Evolutionary conservation across 1,140 invertebrate genomes (phyloP).

Genomic region (Drosophila bocqueti): DNA sequence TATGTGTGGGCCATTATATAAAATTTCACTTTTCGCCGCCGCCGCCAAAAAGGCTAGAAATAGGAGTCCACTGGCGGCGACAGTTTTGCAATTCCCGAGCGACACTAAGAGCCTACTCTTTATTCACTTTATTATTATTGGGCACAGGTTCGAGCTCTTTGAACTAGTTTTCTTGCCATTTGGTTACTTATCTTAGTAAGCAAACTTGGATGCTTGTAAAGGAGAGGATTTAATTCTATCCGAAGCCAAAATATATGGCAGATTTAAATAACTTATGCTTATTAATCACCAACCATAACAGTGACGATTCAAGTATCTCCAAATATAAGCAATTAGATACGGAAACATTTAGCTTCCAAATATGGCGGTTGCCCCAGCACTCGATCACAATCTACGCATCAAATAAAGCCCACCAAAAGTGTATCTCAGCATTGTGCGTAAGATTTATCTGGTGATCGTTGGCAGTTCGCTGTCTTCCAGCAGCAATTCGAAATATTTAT

Average conservation of each 20-base stretch:
- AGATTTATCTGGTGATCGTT: conserved; percentile 2
- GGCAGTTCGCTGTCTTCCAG: conserved; percentile 18
- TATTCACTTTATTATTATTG: not conserved
- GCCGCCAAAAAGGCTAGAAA: conserved; percentile 55
- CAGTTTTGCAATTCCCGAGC: conserved; percentile 55
- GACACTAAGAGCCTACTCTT: conserved; percentile 38
- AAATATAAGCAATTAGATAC: not conserved
- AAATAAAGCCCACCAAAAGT: conserved; percentile 9
- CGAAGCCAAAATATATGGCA: no score
- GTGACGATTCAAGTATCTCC: no score
- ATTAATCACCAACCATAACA: no score
- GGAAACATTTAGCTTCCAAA: conserved; percentile 7
- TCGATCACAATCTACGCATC: conserved; percentile 21
- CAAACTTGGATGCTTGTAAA: no score
- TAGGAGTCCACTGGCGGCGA: conserved; percentile 12
- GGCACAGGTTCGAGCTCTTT: not conserved
- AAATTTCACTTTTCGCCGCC: conserved; percentile 74
- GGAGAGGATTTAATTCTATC: no score
- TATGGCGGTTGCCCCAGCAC: conserved; percentile 8
- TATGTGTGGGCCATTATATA: conserved; percentile 74
- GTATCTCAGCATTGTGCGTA: conserved; percentile 36
- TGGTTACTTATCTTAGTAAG: no score
- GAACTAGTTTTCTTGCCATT: not conserved
- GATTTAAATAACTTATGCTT: no score
- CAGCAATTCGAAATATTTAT: conserved; percentile 38